Percentiles rank a stretch among this genome's conserved stretches.
Conservation (phyloP, 1,140 invertebrate genomes). For the Amyelois transitella region DNA sequence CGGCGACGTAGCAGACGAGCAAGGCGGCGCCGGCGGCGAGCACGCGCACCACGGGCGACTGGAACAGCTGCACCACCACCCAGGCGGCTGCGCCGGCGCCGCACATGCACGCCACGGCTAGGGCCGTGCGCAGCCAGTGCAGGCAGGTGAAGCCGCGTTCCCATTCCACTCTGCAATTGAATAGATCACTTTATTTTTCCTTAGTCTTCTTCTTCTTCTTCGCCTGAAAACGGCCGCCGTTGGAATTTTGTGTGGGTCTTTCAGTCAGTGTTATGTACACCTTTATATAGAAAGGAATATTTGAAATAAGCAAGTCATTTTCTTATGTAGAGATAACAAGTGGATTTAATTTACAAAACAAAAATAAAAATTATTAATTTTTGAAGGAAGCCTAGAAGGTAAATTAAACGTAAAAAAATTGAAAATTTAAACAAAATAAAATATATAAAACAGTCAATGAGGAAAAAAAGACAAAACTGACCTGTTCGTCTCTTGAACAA, state of each 20-base stretch:
- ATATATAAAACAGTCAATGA: neutral
- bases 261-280: too few relatives aligned
- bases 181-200: neutral
- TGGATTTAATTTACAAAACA: neutral
- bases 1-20: conserved; percentile 87
- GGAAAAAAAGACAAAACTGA: conserved; percentile 7
- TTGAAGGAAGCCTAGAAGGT: too few relatives aligned
- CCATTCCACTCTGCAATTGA: conserved; percentile 80
- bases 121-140: conserved; percentile 83
- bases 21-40: conserved; percentile 86
- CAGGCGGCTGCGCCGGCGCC: conserved; percentile 85
- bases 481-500: conserved; percentile 81
- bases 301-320: too few relatives aligned
- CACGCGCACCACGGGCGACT: conserved; percentile 85
- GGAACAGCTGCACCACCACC: conserved; percentile 86
- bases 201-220: too few relatives aligned
- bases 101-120: conserved; percentile 81
- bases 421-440: neutral
- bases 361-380: too few relatives aligned
- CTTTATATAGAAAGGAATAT: too few relatives aligned
- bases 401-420: too few relatives aligned
- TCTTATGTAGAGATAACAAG: neutral
- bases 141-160: conserved; percentile 85
- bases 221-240: too few relatives aligned
- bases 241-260: too few relatives aligned